These are phyloP conservation scores for Gorsachius magnificus DNA, from an alignment of 2,797 vertebrate genomes.

Conservation along the genomic window DNA sequence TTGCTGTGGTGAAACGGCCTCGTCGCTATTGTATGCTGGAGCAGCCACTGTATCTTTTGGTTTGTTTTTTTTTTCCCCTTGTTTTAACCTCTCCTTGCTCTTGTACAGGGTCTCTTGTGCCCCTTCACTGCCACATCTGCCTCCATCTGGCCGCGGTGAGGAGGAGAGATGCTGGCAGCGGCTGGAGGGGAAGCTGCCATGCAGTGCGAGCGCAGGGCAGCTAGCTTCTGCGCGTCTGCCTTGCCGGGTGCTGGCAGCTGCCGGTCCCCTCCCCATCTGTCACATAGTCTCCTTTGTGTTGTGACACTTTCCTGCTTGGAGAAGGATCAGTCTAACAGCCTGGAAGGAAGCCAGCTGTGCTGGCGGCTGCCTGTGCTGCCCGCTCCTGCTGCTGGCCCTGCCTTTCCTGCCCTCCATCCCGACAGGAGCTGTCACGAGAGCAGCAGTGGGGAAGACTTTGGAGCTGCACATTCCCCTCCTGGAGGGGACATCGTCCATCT, in stretches of 20 bases:
- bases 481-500: not conserved
- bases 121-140: not conserved
- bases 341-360: constrained; percentile 51
- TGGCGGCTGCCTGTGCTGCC: constrained; percentile 1
- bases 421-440: not conserved
- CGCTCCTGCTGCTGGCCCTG: not conserved
- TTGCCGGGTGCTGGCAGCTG: not conserved
- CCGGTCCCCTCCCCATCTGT: constrained; percentile 45
- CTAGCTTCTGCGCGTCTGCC: not conserved
- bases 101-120: rapidly evolving
- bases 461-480: not conserved
- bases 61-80: not conserved
- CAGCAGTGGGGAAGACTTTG: rapidly evolving
- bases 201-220: rapidly evolving
- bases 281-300: constrained; percentile 46
- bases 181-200: not conserved
- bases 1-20: not conserved
- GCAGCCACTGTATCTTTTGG: not conserved
- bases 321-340: constrained; percentile 54
- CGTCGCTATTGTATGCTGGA: rapidly evolving
- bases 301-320: constrained; percentile 59
- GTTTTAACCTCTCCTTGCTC: not conserved
- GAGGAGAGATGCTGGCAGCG: not conserved
- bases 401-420: constrained; percentile 11
- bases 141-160: rapidly evolving